Evolutionary conservation across 2,113 vertebrate species (phyloP).

Genomic region (Tylochromis polylepis): DNA sequence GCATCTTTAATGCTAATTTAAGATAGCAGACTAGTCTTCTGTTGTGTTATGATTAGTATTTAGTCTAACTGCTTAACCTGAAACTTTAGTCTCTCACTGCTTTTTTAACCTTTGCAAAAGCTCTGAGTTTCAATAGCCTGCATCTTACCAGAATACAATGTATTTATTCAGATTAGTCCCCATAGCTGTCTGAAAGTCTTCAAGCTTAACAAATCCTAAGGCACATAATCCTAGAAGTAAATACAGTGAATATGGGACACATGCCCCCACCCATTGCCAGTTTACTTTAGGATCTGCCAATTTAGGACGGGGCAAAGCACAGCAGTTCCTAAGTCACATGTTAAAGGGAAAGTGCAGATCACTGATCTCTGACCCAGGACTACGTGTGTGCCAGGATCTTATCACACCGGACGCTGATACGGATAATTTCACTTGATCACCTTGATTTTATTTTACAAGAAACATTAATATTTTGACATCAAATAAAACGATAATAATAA

Average conservation of each 20-base stretch:
- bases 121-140: not conserved
- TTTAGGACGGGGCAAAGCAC: conserved; percentile 19
- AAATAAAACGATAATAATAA: not conserved
- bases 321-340: not conserved
- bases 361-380: not conserved
- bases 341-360: conserved; percentile 33
- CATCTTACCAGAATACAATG: conserved; percentile 67
- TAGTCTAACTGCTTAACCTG: not conserved
- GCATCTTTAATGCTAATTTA: not conserved
- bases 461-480: not conserved
- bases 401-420: not conserved
- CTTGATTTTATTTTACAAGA: not conserved
- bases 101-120: not conserved
- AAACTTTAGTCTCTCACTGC: not conserved
- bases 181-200: not conserved
- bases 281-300: not conserved
- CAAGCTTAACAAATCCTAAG: not conserved
- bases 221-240: not conserved
- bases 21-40: not conserved
- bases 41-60: not conserved
- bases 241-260: not conserved
- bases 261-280: not conserved
- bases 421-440: not conserved
- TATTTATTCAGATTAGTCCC: not conserved
- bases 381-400: not conserved